Base-by-base conservation (phyloP, 2,113 vertebrate genomes). In the Shinisaurus crocodilurus region DNA sequence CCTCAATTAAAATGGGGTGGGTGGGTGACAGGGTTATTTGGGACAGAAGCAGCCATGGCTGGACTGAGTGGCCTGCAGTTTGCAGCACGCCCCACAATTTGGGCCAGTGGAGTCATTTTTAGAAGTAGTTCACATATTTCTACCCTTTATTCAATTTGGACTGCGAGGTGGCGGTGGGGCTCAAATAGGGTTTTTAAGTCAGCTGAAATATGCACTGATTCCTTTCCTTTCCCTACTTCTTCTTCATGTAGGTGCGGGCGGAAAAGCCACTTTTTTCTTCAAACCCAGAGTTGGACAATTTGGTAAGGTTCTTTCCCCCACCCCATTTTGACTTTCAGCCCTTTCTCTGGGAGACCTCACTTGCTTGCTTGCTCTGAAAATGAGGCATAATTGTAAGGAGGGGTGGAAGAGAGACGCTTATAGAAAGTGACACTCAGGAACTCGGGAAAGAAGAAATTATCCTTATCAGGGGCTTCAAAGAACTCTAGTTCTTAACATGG, bases 231-330 rank as follows among this genome's bases (percentile, higher is more conserved):
- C 43, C 29, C 29, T 82, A 57, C 90, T 94, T 86, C 80, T 94
- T 94, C 87, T 94, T 90, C 75, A 70, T 90, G 32, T 80, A 99
- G 99, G 99, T 99, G 94, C 98, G 99, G 85, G 99, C 99, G 84
- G 99, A 99, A 98, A 99, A 99, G 96, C 99, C 99, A 97, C 98
- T 99, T 97, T 99, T 99, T 97, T 99, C 99, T 97, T 99, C 99
- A 95, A 99, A 99, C 96, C 99, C 99, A 97, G 99, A 99, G 97
- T 93, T 99, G 98, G 99, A 99, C 97, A 99, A 99, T 98, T 99
- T 99, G 99, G 99, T 99, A 98, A 99, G 99, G 95, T 88, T 93
- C 63, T 13, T 50, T 34, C 29, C 29, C 34, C 45, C 43, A 37
- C 23, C 32, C 29, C 82, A 29, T 48, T 76, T 69, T 76, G 13